A percentile compares a stretch with the other conserved stretches of the same genome.
These are phyloP conservation scores for Planiliza haematocheilus DNA, from an alignment of 2,113 vertebrate species.

Conservation along the genomic window DNA sequence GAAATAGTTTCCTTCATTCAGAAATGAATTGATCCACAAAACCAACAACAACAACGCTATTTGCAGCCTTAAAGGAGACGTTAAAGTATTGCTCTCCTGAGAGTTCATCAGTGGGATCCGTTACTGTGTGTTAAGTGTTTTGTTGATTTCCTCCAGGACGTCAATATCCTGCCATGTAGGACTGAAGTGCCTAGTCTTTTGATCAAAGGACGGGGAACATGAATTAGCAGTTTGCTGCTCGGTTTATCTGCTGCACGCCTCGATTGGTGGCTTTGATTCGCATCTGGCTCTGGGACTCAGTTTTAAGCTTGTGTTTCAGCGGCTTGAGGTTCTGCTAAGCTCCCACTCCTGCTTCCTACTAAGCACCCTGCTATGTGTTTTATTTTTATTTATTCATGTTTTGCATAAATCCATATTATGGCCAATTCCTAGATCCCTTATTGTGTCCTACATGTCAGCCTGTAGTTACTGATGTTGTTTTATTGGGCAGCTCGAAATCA, in stretches of 20 bases:
- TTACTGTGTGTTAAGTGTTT: background rate
- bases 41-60: no score
- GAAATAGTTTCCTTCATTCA: no score
- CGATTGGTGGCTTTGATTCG: slow-evolving; percentile 27
- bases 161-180: background rate
- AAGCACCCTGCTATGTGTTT: slow-evolving; percentile 9
- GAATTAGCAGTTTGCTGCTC: background rate
- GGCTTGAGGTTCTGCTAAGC: slow-evolving; percentile 30
- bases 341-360: slow-evolving; percentile 11
- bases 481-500: no score
- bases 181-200: background rate
- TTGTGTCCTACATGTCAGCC: background rate
- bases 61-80: background rate
- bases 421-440: slow-evolving; percentile 17
- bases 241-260: slow-evolving; percentile 14
- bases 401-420: slow-evolving; percentile 1
- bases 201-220: slow-evolving; percentile 17
- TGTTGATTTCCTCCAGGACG: background rate
- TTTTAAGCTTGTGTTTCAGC: slow-evolving; percentile 14
- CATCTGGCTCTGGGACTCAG: slow-evolving; percentile 11
- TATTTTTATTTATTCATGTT: background rate
- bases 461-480: background rate
- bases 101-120: slow-evolving; percentile 3
- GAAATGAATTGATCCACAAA: no score
- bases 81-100: slow-evolving; percentile 1